Conservation (phyloP, 2,888 invertebrate genomes). For the Piscicola geometra region DNA sequence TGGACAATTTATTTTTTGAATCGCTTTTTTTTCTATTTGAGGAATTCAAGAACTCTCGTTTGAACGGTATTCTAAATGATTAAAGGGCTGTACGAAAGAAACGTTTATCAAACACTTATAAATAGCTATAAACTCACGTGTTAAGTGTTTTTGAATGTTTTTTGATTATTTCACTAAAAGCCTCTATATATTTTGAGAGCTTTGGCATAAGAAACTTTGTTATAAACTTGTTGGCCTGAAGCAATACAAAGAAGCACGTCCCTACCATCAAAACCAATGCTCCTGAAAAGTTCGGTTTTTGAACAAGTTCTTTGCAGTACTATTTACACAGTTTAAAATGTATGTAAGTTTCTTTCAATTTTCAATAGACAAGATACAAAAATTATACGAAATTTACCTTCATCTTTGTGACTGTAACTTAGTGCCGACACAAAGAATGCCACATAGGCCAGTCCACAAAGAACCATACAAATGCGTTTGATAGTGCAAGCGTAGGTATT, state of each 20-base stretch:
- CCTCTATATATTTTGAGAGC: neutral
- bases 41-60: too few species aligned
- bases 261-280: neutral
- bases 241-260: neutral
- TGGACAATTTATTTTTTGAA: too few species aligned
- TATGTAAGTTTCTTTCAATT: neutral
- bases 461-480: neutral
- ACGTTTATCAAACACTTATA: too few species aligned
- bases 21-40: too few species aligned
- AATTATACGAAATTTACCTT: neutral
- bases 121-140: too few species aligned
- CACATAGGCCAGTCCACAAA: neutral
- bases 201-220: neutral
- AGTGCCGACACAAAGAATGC: neutral
- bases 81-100: too few species aligned
- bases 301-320: too few species aligned
- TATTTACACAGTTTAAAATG: too few species aligned
- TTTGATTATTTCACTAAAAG: neutral
- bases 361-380: too few species aligned
- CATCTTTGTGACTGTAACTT: neutral
- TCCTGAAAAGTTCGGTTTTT: neutral
- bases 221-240: neutral
- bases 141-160: neutral
- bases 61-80: too few species aligned
- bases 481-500: neutral